These are phyloP conservation scores for Diachasma alloeum DNA, from an alignment of 1,140 invertebrate species.

Conservation along the genomic window DNA sequence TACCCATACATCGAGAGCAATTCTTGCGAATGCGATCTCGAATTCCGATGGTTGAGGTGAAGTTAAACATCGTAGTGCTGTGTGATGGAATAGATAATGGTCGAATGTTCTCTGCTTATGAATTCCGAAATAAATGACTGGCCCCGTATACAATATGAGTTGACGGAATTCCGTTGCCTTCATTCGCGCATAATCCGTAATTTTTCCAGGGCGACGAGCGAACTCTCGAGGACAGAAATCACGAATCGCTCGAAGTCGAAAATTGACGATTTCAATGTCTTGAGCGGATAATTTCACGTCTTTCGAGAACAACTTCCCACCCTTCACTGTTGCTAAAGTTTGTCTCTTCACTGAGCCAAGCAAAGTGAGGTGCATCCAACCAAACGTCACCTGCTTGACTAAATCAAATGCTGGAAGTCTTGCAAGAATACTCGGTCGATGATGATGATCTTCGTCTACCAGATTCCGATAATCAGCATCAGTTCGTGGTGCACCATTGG, in stretches of 20 bases:
- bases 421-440: too few relatives aligned
- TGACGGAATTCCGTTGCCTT: slow-evolving; percentile 61
- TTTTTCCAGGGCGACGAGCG: slow-evolving; percentile 43
- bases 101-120: slow-evolving; percentile 42
- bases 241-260: slow-evolving; percentile 2
- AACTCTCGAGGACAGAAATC: slow-evolving; percentile 42
- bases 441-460: slow-evolving; percentile 31
- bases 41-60: slow-evolving; percentile 1
- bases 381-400: slow-evolving; percentile 29
- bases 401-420: too few relatives aligned
- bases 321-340: slow-evolving; percentile 20
- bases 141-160: slow-evolving; percentile 56
- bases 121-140: slow-evolving; percentile 42
- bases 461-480: slow-evolving; percentile 26
- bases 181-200: slow-evolving; percentile 46
- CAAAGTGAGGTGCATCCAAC: slow-evolving; percentile 35
- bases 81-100: slow-evolving; percentile 53
- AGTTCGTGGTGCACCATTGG: slow-evolving; percentile 1
- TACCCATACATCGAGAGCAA: slow-evolving; percentile 29
- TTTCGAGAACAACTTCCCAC: slow-evolving; percentile 2
- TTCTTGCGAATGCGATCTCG: slow-evolving; percentile 21
- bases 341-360: too few relatives aligned
- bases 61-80: slow-evolving; percentile 39
- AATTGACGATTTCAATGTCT: not conserved
- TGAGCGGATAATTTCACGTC: not conserved